phyloP scores from a whole-genome alignment of 2,888 invertebrate species.

The Latheticus oryzae region DNA sequence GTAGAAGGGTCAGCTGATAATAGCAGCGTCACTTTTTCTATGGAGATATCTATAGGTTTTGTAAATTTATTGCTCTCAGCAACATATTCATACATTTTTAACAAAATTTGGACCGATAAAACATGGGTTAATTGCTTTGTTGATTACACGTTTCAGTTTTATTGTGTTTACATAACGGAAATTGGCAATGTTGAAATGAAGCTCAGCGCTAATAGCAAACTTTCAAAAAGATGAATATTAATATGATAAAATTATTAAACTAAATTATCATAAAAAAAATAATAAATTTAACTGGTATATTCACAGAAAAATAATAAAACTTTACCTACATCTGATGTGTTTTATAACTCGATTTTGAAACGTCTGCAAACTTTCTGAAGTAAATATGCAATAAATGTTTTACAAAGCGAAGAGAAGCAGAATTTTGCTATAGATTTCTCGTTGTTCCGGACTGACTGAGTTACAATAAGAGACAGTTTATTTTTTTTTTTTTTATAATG shows the following conservation, averaged over 20 bases:
- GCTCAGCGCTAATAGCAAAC: not conserved
- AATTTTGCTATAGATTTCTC: no score
- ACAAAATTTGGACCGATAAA: not conserved
- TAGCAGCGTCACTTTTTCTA: no score
- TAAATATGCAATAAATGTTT: constrained; percentile 35
- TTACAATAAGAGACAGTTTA: no score
- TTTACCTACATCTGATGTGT: constrained; percentile 34
- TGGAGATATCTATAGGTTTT: no score
- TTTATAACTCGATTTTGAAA: constrained; percentile 34
- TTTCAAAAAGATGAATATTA: not conserved
- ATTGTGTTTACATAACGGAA: constrained; percentile 1
- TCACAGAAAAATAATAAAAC: constrained; percentile 38
- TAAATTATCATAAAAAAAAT: constrained; percentile 2
- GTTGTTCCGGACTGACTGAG: no score
- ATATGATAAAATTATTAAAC: constrained; percentile 11
- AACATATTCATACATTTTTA: not conserved
- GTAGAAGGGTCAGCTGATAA: not conserved
- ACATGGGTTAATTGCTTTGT: not conserved
- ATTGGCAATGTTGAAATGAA: constrained; percentile 7
- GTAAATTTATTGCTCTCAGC: no score
- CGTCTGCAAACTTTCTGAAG: constrained; percentile 37
- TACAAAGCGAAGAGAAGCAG: constrained; percentile 3
- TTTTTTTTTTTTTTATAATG: no score
- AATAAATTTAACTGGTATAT: constrained; percentile 7
- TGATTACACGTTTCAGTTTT: not conserved